Base-by-base conservation (phyloP, 2,797 vertebrate genomes). In the Molossus molossus region DNA sequence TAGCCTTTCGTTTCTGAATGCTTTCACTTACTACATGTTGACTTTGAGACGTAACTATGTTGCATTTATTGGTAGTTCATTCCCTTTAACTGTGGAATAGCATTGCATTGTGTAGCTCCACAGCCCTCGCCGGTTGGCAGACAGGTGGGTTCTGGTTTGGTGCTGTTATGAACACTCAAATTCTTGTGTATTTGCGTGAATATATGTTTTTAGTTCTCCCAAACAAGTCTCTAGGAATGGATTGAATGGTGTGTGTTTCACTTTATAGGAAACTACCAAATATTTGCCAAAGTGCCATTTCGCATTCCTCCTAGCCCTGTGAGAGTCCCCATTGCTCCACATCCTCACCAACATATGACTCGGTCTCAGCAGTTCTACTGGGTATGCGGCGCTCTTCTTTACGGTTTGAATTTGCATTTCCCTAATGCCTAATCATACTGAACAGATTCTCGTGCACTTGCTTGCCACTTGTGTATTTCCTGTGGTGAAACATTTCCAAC, bases 231-330 rank as follows among this genome's bases (percentile, higher is more conserved):
- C 13, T 75, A 73, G 9, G 12, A 82, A 20, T 75, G 9, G 14
- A 60, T 15, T 29, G n/a, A 73, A 79, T 60, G n/a, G 8, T 69
- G 14, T 53, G 25, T 40, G 11, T 81, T 37, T 72, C 81, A 70
- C 69, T 81, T 76, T 57, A 40, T 17, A 69, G 40, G 40, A 33
- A 65, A 64, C 64, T 50, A 37, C 11, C 27, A 75, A 29, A 57
- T 90, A 64, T 55, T 90, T 90, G 75, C 69, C 64, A 77, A 9
- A 60, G 50, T 82, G 50, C n/a, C 40, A 25, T 65, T 87, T 83
- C 90, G 9, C 40, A 55, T 57, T 87, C 45, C 79, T 8, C 40
- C 33, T 3, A 23, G 21, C 27, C 25, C 0, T 72, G 8, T 18
- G 21, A 64, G 15, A 75, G 12, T 72, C 73, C 17, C 29, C 6